Conservation (phyloP, 2,797 vertebrate genomes). For the Helarctos malayanus region DNA sequence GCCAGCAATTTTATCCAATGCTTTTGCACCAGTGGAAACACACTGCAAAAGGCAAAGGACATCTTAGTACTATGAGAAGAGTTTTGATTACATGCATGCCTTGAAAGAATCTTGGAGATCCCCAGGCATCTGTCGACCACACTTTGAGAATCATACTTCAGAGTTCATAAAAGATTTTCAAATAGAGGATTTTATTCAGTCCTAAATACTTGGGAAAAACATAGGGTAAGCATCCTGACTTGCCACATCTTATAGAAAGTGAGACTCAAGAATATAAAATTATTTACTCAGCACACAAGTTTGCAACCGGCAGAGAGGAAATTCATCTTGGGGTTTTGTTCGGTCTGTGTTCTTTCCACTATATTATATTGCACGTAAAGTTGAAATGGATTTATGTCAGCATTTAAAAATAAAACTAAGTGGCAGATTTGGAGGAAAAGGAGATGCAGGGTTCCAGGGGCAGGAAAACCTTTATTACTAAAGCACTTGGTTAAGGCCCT, state of each 20-base stretch:
- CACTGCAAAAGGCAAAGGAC: background rate
- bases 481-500: background rate
- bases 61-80: background rate
- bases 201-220: background rate
- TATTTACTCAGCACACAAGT: background rate
- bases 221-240: background rate
- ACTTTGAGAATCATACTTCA: background rate
- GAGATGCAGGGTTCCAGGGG: background rate
- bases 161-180: background rate
- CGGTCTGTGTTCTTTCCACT: background rate
- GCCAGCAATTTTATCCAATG: background rate
- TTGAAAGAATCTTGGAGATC: background rate
- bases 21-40: background rate
- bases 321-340: background rate
- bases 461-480: background rate
- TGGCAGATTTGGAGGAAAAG: background rate
- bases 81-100: background rate
- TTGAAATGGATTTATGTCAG: background rate
- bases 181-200: background rate
- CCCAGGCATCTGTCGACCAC: background rate
- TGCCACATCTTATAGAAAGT: background rate
- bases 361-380: background rate
- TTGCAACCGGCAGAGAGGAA: background rate
- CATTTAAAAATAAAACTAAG: constrained; percentile 52
- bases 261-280: constrained; percentile 10